Evolutionary conservation across 1,140 invertebrate species (phyloP), one percentile per base, ranked within the genome.

Genomic region (Orchestia grillus): DNA sequence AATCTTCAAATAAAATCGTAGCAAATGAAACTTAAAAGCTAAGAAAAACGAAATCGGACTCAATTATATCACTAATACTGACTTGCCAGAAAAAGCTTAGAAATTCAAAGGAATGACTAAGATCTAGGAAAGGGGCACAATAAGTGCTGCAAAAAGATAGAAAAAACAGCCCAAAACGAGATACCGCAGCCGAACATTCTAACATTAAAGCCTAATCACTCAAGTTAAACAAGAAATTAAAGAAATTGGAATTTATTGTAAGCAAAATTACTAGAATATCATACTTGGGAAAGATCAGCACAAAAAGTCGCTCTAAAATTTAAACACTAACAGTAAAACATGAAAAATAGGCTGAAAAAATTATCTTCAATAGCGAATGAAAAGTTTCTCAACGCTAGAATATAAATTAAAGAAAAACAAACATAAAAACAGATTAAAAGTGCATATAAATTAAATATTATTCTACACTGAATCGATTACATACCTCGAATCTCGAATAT

Each of bases 41-140:
- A 77, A 77, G 15, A 77, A 77, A 28, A 77, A 77, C 62, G 62
- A 6, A 6, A 53, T 53, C 47, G 19, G 15, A 23, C 62, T 77
- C 62, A 77, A 19, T 77, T 77, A 3, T 19, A 77, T 36, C 62
- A 77, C 62, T 77, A 77, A 77, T 77, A 77, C 62, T 77, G 62
- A 77, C 62, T 77, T 77, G 62, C 62, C 62, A 77, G 28, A 77
- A 77, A 19, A 28, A 77, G 36, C 62, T 23, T 36, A 77, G 62
- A 77, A 77, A 77, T 77, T 77, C 62, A 77, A 77, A 77, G 62
- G 62, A 77, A 77, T 77, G 62, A 36, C 62, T 77, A 77, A 77
- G 62, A 77, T 36, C 62, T 77, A 77, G 62, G 62, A 77, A 19
- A 28, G 15, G 36, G 28, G 28, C 62, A 36, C 62, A 36, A 36